Evolutionary conservation across 2,797 vertebrate genomes (phyloP), one percentile per base, ranked within the genome.

Genomic region (Iguana delicatissima): DNA sequence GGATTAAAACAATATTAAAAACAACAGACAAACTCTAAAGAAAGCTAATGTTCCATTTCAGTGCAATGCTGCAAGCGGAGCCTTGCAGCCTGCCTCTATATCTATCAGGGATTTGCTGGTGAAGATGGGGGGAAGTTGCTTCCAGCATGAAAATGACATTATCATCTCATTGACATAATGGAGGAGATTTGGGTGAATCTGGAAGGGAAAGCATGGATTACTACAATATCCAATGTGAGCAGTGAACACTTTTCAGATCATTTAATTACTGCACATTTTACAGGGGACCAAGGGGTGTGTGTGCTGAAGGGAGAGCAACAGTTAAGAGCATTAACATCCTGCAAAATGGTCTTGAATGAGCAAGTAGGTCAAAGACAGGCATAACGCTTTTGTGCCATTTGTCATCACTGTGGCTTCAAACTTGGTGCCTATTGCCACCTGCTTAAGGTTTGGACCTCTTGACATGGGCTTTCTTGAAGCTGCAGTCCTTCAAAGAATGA

Each of bases 81-180:
- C 6, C 77, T 62, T 52, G 52, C 57, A 12, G 4, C 69, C 5
- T 46, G 26, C 8, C n/a, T 57, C 4, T 50, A 1, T 1, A 1
- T 7, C 80, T 29, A 35, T 52, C 24, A 13, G n/a, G 52, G 32
- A 10, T 73, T 24, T 26, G 20, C 72, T 55, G 46, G 20, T 20
- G 16, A 8, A 20, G 24, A 42, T 42, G 52, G 8, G 76, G 14
- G 14, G 29, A 10, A 62, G 18, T 38, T 32, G 24, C 55, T 57
- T 77, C 35, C 35, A 20, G 55, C 26, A 18, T n/a, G 52, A 64
- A 79, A 85, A 67, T 16, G 50, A 57, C 29, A 89, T 69, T 55
- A 79, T 16, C 59, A 79, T 38, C 59, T 89, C 88, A 89, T 79
- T 84, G 81, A 35, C 73, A 57, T 89, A 89, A 85, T 89, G 82